A percentile compares a stretch with the other conserved stretches of the same genome.
Evolutionary conservation across 2,888 invertebrate species (phyloP).

Genomic region (Ichneumoninae sp.): DNA sequence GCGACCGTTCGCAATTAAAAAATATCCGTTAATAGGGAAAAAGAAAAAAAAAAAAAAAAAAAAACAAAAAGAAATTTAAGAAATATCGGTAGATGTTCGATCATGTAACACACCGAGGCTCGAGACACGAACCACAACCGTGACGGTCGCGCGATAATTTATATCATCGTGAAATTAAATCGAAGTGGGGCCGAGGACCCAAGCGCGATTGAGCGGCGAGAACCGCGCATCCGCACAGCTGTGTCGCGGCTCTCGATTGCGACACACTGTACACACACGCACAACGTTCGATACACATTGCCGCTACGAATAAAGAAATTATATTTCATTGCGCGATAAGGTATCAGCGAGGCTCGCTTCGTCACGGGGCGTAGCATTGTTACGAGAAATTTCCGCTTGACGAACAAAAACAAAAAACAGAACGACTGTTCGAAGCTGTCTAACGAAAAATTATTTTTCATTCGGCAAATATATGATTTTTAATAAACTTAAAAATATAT

Average conservation of each 20-base stretch:
- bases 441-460: too few relatives aligned
- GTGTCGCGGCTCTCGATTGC: neutral
- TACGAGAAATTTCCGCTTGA: neutral
- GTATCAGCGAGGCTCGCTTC: neutral
- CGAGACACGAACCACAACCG: constrained; percentile 6
- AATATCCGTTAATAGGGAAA: neutral
- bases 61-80: neutral
- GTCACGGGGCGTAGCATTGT: neutral
- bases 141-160: constrained; percentile 36
- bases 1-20: neutral
- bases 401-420: constrained; percentile 27
- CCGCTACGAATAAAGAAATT: neutral
- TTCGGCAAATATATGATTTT: too few relatives aligned
- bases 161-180: constrained; percentile 40
- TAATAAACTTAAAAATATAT: too few relatives aligned
- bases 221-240: neutral
- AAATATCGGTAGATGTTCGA: neutral
- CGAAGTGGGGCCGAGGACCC: constrained; percentile 17
- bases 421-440: neutral
- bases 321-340: neutral
- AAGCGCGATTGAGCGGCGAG: neutral
- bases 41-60: neutral
- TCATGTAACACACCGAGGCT: constrained; percentile 20
- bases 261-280: neutral
- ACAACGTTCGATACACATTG: neutral